Evolutionary conservation across 2,888 invertebrate species (phyloP).

Genomic region (Hoplodrina ambigua): DNA sequence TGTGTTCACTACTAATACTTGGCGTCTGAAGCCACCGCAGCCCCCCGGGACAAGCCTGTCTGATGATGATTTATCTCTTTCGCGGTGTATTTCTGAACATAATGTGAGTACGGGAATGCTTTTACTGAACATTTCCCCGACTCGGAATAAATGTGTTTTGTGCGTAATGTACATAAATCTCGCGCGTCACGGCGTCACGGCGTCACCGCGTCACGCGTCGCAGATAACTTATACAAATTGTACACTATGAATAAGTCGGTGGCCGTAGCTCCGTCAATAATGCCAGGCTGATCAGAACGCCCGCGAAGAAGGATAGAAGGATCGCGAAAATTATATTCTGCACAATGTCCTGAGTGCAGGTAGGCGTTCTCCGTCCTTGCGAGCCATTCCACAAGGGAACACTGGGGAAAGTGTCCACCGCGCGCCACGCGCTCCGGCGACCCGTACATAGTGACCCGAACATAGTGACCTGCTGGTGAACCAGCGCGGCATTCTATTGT

Average conservation of each 20-base stretch:
- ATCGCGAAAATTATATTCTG: too few relatives aligned
- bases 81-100: constrained; percentile 11
- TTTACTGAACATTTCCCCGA: constrained; percentile 18
- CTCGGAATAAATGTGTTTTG: constrained; percentile 37
- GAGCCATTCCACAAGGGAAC: too few relatives aligned
- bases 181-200: constrained; percentile 30
- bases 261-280: background rate
- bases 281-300: too few relatives aligned
- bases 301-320: too few relatives aligned
- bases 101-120: constrained; percentile 23
- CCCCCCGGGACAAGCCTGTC: background rate
- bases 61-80: constrained; percentile 31
- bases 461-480: too few relatives aligned
- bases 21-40: background rate
- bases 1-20: constrained; percentile 6
- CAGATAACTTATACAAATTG: constrained; percentile 34
- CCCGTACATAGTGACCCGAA: too few relatives aligned
- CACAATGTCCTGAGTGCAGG: background rate
- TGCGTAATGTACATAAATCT: constrained; percentile 41
- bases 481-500: too few relatives aligned
- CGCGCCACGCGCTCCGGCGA: too few relatives aligned
- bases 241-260: constrained; percentile 14
- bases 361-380: background rate
- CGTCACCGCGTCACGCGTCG: constrained; percentile 40
- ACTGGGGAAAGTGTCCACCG: too few relatives aligned